A percentile compares a stretch with the other conserved stretches of the same genome.
These are phyloP conservation scores for Fragum sueziense DNA, from an alignment of 2,888 invertebrate species.

Conservation along the genomic window DNA sequence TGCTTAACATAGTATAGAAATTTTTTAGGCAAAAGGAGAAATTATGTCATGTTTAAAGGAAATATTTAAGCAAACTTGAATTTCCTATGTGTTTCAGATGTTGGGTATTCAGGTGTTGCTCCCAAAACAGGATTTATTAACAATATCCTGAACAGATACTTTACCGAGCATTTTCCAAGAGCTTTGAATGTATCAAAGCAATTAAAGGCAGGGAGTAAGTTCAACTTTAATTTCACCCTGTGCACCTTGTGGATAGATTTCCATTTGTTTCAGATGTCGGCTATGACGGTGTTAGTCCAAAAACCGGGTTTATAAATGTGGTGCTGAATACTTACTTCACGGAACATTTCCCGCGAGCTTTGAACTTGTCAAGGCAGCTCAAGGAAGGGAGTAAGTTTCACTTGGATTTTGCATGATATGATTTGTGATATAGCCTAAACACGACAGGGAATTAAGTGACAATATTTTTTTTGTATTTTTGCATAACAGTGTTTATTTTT, in stretches of 20 bases:
- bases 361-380: slow-evolving; percentile 34
- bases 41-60: too few species aligned
- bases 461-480: too few species aligned
- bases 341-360: slow-evolving; percentile 76
- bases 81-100: slow-evolving; percentile 71
- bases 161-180: slow-evolving; percentile 75
- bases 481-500: too few species aligned
- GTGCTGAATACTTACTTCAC: slow-evolving; percentile 78
- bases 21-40: slow-evolving; percentile 2
- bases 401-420: too few species aligned
- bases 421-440: too few species aligned
- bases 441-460: too few species aligned
- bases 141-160: slow-evolving; percentile 77
- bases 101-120: slow-evolving; percentile 75
- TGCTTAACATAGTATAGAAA: background rate
- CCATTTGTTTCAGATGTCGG: slow-evolving; percentile 75
- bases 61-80: too few species aligned
- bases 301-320: slow-evolving; percentile 73
- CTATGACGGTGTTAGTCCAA: slow-evolving; percentile 70
- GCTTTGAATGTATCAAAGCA: slow-evolving; percentile 60
- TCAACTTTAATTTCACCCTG: background rate
- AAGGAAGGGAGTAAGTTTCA: background rate
- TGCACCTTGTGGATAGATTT: too few species aligned
- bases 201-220: slow-evolving; percentile 11
- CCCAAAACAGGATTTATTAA: slow-evolving; percentile 72